A percentile compares a stretch with the other conserved stretches of the same genome.
Conservation (phyloP, 2,797 vertebrate genomes). For the Lacerta bilineata region DNA sequence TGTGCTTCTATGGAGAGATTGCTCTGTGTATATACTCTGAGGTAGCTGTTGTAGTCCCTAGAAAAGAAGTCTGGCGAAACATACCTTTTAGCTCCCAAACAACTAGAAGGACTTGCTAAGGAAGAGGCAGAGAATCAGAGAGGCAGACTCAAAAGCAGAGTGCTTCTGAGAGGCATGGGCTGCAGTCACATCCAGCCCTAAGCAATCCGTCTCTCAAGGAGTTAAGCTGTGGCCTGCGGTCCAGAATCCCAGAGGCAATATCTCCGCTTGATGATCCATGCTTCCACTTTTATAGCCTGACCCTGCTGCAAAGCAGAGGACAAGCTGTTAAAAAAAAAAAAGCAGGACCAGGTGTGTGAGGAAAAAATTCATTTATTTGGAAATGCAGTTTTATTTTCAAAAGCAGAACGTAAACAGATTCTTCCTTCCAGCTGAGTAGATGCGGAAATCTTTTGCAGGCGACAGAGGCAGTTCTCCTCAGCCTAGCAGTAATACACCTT, state of each 20-base stretch:
- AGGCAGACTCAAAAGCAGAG: neutral
- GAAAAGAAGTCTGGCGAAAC: neutral
- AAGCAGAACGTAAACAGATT: conserved; percentile 6
- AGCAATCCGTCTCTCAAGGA: neutral
- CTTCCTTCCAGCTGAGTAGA: conserved; percentile 30
- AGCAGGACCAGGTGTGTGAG: conserved; percentile 29
- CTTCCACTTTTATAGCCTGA: neutral
- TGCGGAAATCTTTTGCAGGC: rapidly evolving
- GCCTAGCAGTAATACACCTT: neutral
- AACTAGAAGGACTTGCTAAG: neutral
- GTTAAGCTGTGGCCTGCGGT: neutral
- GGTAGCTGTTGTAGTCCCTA: neutral
- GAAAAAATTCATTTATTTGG: neutral
- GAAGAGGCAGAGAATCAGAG: neutral
- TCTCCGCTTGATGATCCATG: neutral
- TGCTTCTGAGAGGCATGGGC: neutral
- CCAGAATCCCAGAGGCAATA: neutral
- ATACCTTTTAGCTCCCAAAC: neutral
- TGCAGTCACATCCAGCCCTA: neutral
- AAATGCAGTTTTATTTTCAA: conserved; percentile 27
- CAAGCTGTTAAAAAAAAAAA: neutral
- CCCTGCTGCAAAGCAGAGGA: neutral
- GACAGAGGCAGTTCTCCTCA: neutral
- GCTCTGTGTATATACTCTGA: neutral
- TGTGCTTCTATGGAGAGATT: neutral